A percentile compares a stretch with the other conserved stretches of the same genome.
These are phyloP conservation scores for Machimus rusticus DNA, from an alignment of 2,888 invertebrate species.

Conservation along the genomic window DNA sequence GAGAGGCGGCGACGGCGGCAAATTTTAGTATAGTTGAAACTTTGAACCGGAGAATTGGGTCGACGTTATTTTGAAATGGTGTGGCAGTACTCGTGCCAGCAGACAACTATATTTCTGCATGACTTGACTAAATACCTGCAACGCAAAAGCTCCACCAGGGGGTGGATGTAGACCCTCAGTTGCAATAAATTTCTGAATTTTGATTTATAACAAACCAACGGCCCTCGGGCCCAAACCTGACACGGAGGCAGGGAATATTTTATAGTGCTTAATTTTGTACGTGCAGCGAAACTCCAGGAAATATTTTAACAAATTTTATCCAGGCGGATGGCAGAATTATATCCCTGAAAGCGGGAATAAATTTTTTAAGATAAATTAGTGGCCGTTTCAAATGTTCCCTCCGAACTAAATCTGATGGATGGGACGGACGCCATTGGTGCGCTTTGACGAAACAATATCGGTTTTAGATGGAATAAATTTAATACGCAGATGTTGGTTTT, in stretches of 20 bases:
- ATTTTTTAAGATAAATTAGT: background rate
- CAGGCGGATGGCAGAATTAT: background rate
- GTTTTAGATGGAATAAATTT: background rate
- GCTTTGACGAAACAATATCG: background rate
- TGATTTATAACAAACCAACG: slow-evolving; percentile 8
- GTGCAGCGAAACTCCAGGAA: background rate
- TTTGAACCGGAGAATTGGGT: background rate
- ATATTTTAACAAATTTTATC: slow-evolving; percentile 4
- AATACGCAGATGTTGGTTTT: background rate
- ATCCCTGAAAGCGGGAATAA: background rate
- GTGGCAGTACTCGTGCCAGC: background rate
- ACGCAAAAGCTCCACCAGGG: background rate
- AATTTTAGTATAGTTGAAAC: background rate
- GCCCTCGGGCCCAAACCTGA: background rate
- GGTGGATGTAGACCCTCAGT: slow-evolving; percentile 10
- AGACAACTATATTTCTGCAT: slow-evolving; percentile 36
- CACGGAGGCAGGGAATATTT: background rate
- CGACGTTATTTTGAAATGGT: background rate
- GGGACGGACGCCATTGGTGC: background rate
- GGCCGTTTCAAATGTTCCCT: background rate
- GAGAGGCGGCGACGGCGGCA: background rate
- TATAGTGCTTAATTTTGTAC: background rate
- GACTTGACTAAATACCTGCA: slow-evolving; percentile 44
- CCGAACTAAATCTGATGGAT: background rate
- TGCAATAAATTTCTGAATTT: slow-evolving; percentile 27